phyloP scores from a whole-genome alignment of 92 coral and sea anemone species.

The Heteractis magnifica region DNA sequence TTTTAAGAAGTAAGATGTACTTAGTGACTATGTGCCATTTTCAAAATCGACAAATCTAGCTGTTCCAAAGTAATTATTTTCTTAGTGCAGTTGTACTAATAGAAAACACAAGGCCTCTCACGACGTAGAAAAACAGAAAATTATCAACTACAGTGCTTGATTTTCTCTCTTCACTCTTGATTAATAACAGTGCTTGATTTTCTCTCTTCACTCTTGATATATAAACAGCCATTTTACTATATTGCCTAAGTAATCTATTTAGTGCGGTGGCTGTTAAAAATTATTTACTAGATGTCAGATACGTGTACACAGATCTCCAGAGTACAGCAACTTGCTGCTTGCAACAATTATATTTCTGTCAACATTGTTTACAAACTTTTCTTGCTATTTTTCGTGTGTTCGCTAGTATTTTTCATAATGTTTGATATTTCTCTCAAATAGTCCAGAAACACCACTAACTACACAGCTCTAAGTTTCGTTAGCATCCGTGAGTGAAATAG shows the following conservation, averaged over 20 bases:
- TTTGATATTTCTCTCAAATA: neutral
- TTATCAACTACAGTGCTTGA: neutral
- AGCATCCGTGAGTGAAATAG: too few species aligned
- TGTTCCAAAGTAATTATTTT: neutral
- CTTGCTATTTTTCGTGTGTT: neutral
- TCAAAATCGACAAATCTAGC: neutral
- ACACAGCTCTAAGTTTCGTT: too few species aligned
- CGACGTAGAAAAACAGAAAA: neutral
- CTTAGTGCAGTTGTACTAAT: neutral
- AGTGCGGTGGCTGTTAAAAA: too few species aligned
- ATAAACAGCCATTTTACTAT: too few species aligned
- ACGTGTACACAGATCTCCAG: neutral
- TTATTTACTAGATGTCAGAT: too few species aligned
- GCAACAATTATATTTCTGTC: neutral
- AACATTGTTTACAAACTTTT: neutral
- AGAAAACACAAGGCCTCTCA: neutral
- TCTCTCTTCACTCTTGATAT: too few species aligned
- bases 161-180: too few species aligned
- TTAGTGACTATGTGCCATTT: neutral
- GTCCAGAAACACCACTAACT: neutral
- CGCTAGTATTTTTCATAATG: neutral
- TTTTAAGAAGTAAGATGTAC: neutral
- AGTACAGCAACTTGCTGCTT: neutral
- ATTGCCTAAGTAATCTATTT: too few species aligned
- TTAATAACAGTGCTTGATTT: too few species aligned